A percentile compares a stretch with the other conserved stretches of the same genome.
Evolutionary conservation across 2,113 vertebrate genomes (phyloP).

Genomic region (Vidua macroura): DNA sequence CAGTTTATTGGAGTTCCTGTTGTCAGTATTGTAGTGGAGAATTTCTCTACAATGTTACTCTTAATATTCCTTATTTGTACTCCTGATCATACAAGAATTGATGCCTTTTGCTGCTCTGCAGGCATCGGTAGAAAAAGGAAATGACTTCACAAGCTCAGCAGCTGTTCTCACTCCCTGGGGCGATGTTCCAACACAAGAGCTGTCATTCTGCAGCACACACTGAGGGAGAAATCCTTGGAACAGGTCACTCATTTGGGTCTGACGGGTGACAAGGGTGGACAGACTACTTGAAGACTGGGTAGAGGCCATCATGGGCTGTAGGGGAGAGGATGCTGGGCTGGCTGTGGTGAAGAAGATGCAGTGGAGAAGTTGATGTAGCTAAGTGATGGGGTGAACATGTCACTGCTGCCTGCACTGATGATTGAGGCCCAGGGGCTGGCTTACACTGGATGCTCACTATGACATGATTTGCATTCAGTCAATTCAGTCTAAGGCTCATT

Average conservation of each 20-base stretch:
- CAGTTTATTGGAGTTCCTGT: neutral
- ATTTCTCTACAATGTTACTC: neutral
- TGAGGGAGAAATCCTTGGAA: neutral
- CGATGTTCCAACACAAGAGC: accelerated
- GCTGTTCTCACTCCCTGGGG: neutral
- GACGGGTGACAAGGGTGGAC: neutral
- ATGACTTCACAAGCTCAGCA: neutral
- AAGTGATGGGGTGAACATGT: neutral
- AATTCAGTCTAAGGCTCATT: neutral
- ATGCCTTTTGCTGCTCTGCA: neutral
- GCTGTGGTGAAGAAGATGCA: neutral
- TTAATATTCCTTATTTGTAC: neutral
- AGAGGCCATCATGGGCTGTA: neutral
- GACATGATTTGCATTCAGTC: neutral
- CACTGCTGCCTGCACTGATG: neutral
- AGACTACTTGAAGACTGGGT: neutral
- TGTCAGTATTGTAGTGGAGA: neutral
- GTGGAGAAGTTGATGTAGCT: neutral
- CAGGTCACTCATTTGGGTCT: neutral
- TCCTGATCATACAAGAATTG: neutral
- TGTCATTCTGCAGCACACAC: neutral
- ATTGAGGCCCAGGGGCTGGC: neutral
- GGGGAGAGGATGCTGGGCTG: neutral
- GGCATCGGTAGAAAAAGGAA: accelerated
- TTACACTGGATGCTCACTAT: neutral